Conservation (phyloP, 2,888 invertebrate species). For the Lochmaea capreae region DNA sequence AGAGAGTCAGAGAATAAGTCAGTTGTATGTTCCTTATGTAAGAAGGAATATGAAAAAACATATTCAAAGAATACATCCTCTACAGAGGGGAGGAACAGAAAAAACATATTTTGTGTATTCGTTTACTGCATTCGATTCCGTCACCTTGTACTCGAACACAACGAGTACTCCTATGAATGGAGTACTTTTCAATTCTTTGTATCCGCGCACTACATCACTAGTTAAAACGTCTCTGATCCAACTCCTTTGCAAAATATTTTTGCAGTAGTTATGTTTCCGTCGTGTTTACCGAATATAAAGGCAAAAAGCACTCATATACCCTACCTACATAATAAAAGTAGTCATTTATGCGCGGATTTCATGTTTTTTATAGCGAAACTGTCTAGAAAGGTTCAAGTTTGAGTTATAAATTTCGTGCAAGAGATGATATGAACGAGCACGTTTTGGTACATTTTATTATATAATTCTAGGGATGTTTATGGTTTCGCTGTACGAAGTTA, state of each 20-base stretch:
- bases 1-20: too few species aligned
- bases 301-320: neutral
- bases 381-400: constrained; percentile 7
- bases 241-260: neutral
- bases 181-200: too few species aligned
- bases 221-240: neutral
- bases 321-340: constrained; percentile 14
- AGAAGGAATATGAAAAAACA: too few species aligned
- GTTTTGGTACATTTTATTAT: constrained; percentile 10
- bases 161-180: too few species aligned
- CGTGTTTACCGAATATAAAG: constrained; percentile 1
- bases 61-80: too few species aligned
- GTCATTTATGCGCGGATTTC: constrained; percentile 17
- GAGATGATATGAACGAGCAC: neutral
- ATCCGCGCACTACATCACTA: too few species aligned
- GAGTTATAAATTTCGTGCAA: constrained; percentile 10
- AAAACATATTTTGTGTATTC: too few species aligned
- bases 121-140: too few species aligned
- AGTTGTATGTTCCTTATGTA: too few species aligned
- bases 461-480: constrained; percentile 3
- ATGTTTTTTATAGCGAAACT: constrained; percentile 11
- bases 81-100: too few species aligned
- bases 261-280: neutral
- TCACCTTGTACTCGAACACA: too few species aligned
- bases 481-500: neutral